Conservation (phyloP, 2,888 invertebrate genomes). For the Heteromyza rotundicornis region DNA sequence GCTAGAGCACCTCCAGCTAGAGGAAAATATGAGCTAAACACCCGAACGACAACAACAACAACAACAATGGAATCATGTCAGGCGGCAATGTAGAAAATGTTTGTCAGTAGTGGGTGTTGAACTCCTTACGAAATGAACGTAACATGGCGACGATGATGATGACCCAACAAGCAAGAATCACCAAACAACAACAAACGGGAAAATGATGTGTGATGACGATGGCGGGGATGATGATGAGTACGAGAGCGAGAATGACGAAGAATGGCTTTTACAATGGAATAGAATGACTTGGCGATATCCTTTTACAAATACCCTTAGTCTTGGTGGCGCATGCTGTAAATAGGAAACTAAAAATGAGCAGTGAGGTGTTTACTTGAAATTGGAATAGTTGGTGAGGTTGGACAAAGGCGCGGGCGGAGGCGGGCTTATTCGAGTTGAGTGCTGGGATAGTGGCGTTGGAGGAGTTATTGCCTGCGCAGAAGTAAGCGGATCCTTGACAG, state of each 20-base stretch:
- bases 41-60: not conserved
- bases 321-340: too few species aligned
- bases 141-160: not conserved
- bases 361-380: not conserved
- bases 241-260: not conserved
- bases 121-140: not conserved
- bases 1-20: not conserved
- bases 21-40: constrained; percentile 5
- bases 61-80: not conserved
- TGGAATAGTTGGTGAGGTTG: too few species aligned
- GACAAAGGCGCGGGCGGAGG: too few species aligned
- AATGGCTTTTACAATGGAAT: not conserved
- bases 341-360: constrained; percentile 9
- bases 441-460: not conserved
- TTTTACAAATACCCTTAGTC: constrained; percentile 8
- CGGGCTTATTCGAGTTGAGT: too few species aligned
- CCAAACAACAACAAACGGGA: not conserved
- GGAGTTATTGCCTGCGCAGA: not conserved
- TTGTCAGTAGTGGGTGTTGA: not conserved
- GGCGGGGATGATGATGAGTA: not conserved
- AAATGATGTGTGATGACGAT: constrained; percentile 8
- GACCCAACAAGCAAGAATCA: not conserved
- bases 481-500: not conserved
- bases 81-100: not conserved
- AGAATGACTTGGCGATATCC: constrained; percentile 8